Evolutionary conservation across 2,113 vertebrate genomes (phyloP), one percentile per base, ranked within the genome.

Genomic region (Porphyrio hochstetteri): DNA sequence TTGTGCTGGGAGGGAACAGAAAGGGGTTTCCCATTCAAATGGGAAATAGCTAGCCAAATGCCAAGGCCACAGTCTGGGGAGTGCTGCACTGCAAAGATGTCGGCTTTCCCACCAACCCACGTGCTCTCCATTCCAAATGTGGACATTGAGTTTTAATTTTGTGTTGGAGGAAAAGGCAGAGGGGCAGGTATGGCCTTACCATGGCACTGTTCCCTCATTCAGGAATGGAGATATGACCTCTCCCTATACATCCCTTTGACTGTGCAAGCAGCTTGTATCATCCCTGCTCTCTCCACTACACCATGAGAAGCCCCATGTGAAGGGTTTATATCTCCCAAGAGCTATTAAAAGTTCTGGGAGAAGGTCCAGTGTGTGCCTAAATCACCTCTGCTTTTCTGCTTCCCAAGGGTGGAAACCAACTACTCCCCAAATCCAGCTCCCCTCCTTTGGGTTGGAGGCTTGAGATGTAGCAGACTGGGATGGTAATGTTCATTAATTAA

Each of bases 11-110:
- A 61, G 4, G 8, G 80, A 55, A 72, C 40, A 18, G 68, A 60
- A 72, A 81, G 28, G 42, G 68, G 18, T 64, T 87, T 86, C 24
- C 23, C 12, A 31, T 60, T 76, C 53, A 75, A 44, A 9, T 20
- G 24, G 42, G 14, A 76, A 85, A 70, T 31, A 24, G 31, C n/a
- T 88, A 31, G 35, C 23, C 69, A 88, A 44, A 65, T 42, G 25
- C 12, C 25, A 40, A 70, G 18, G 17, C 57, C 67, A 68, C 20
- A 40, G n/a, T 8, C 42, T 86, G 53, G 57, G 36, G 27, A 64
- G 21, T 0, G 0, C n/a, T 76, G 29, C 46, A 76, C 40, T 57
- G 11, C 16, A 55, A 63, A 31, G 6, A 3, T 24, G 5, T 38
- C 77, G 53, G 46, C 53, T 72, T 60, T 60, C 13, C 13, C n/a